Conservation (phyloP, 2,888 invertebrate genomes). For the Ennomos erosarius region DNA sequence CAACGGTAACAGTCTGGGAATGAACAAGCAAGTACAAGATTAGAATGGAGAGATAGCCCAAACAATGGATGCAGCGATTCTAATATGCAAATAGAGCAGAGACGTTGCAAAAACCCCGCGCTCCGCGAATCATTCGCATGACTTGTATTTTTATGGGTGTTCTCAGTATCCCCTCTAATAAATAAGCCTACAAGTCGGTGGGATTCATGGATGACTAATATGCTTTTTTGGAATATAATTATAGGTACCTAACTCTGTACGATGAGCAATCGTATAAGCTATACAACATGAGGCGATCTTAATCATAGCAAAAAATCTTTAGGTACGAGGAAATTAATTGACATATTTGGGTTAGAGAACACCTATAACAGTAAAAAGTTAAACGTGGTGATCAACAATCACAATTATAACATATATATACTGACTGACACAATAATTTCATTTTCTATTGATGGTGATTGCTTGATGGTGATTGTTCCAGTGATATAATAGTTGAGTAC, state of each 20-base stretch:
- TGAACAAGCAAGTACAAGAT: slow-evolving; percentile 72
- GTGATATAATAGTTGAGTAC: no score
- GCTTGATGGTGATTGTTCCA: not conserved
- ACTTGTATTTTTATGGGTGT: slow-evolving; percentile 46
- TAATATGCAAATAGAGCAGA: slow-evolving; percentile 70
- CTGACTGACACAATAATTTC: slow-evolving; percentile 15
- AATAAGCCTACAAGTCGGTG: slow-evolving; percentile 58
- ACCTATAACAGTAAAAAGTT: slow-evolving; percentile 16
- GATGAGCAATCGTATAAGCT: slow-evolving; percentile 55
- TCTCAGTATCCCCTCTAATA: slow-evolving; percentile 64
- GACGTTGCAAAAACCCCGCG: slow-evolving; percentile 60
- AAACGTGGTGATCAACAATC: slow-evolving; percentile 16
- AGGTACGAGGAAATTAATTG: slow-evolving; percentile 15
- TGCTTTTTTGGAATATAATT: slow-evolving; percentile 63
- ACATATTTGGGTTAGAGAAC: slow-evolving; percentile 22
- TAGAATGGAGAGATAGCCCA: slow-evolving; percentile 69
- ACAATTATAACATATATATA: slow-evolving; percentile 8
- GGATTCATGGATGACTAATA: slow-evolving; percentile 75
- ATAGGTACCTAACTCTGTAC: slow-evolving; percentile 54
- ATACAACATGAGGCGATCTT: slow-evolving; percentile 24
- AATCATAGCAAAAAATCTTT: slow-evolving; percentile 18
- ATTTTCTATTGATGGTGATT: slow-evolving; percentile 14
- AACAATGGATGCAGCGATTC: slow-evolving; percentile 74
- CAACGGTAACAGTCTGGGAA: slow-evolving; percentile 79
- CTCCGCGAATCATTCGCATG: slow-evolving; percentile 58